These are phyloP conservation scores for Thelaira solivaga DNA, from an alignment of 2,888 invertebrate genomes.

Conservation along the genomic window DNA sequence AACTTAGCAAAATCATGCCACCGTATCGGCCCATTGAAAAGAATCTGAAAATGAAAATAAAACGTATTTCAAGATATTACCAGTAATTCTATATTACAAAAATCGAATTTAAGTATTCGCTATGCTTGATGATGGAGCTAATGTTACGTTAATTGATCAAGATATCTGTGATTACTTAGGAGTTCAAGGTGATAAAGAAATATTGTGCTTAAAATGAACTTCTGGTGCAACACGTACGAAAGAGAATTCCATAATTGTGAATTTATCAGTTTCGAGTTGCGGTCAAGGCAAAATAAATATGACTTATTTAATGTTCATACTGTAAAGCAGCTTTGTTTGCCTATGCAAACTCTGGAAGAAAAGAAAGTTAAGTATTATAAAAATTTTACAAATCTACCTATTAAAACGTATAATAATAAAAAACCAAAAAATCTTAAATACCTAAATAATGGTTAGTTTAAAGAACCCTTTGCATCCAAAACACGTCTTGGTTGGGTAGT, in stretches of 20 bases:
- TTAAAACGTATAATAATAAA: not conserved
- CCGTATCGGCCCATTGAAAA: not conserved
- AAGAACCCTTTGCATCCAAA: not conserved
- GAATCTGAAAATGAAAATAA: not conserved
- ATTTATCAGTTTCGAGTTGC: not conserved
- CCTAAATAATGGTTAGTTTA: no score
- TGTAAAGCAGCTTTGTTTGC: not conserved
- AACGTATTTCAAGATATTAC: not conserved
- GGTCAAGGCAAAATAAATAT: not conserved
- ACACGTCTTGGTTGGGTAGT: not conserved
- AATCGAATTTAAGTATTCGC: not conserved
- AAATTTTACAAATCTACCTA: constrained; percentile 1
- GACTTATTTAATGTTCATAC: not conserved
- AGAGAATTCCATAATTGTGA: not conserved
- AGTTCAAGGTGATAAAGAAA: not conserved
- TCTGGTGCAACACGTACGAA: not conserved
- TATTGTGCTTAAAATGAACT: not conserved
- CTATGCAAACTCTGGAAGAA: not conserved
- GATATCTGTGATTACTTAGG: constrained; percentile 1
- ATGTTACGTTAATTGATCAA: not conserved
- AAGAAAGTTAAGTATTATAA: constrained; percentile 1
- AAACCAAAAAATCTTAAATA: no score
- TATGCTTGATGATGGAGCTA: constrained; percentile 1
- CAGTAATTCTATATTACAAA: no score
- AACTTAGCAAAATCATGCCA: not conserved